phyloP scores from a whole-genome alignment of 2,888 invertebrate genomes.

The Apodemia mormo region DNA sequence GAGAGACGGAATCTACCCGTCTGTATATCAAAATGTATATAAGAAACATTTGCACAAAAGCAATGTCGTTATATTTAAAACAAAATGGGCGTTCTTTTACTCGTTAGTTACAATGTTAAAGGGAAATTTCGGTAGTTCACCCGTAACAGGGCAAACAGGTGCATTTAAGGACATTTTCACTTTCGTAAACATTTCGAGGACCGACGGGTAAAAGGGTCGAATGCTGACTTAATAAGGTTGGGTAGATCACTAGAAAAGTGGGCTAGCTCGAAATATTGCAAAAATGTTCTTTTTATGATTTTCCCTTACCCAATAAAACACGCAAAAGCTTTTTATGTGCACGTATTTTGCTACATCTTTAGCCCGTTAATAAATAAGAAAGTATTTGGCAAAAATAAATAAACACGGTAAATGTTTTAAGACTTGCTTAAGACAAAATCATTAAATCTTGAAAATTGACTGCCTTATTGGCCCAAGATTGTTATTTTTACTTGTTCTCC shows the following conservation, averaged over 20 bases:
- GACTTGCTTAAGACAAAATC: no score
- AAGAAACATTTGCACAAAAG: no score
- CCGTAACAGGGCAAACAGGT: constrained; percentile 59
- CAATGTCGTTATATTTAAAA: no score
- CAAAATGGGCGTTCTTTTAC: constrained; percentile 22
- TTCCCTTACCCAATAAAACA: constrained; percentile 47
- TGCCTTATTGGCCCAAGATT: no score
- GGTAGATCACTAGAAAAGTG: constrained; percentile 62
- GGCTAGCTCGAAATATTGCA: constrained; percentile 56
- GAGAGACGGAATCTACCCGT: no score
- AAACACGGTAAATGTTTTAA: no score
- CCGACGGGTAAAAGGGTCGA: constrained; percentile 52
- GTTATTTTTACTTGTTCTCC: no score
- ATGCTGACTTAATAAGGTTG: constrained; percentile 65
- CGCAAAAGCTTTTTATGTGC: constrained; percentile 39
- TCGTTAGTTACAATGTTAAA: constrained; percentile 40
- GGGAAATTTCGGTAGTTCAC: constrained; percentile 47
- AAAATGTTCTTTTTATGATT: constrained; percentile 57
- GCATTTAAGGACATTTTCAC: constrained; percentile 66
- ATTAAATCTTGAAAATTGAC: no score
- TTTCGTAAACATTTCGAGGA: constrained; percentile 60
- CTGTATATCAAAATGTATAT: no score
- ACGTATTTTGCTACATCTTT: background rate
- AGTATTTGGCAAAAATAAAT: background rate
- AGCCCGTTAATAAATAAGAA: background rate